Evolutionary conservation across 2,888 invertebrate genomes (phyloP), one percentile per base, ranked within the genome.

Genomic region (Amphipyra berbera): DNA sequence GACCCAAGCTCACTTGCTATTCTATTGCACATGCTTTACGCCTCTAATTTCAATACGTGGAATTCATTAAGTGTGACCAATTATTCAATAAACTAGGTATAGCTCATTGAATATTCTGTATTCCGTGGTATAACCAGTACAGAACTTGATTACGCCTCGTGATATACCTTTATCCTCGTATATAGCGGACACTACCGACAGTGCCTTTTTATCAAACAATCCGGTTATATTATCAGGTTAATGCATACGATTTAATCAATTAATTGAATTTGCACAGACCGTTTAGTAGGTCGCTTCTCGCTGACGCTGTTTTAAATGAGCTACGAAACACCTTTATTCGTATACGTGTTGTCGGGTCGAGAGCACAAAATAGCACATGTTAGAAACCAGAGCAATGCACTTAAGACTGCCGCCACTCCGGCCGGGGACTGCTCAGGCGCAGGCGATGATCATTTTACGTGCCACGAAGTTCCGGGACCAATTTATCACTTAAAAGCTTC

Each of bases 401-500:
- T 93, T 85, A 83, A 81, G 84, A 82, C 77, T 72, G 79, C 65
- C 81, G 74, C 76, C 68, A 71, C 76, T 74, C 71, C 77, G 65
- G 71, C 78, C 82, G 82, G 71, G 83, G 83, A 82, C 84, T 82
- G 85, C 84, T 85, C 87, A 82, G 86, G 82, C 88, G 83, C 87
- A 79, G 80, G 84, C 89, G 90, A 90, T 90, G 86, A 91, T 91
- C 89, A 89, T 89, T 93, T 92, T 90, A 93, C 92, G 90, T 87
- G 89, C 88, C 88, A 86, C 88, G 87, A 83, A 84, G 91, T 94
- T 94, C 94, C 94, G 93, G 91, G 88, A 89, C 87, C 92, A 92
- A 94, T 94, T 93, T 93, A 94, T 92, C 93, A 94, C 91, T 93
- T 93, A 90, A 90, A 91, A 91, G 92, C 93, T 94, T 94, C 94